Conservation (phyloP, 2,113 vertebrate genomes). For the Oceanites oceanicus region DNA sequence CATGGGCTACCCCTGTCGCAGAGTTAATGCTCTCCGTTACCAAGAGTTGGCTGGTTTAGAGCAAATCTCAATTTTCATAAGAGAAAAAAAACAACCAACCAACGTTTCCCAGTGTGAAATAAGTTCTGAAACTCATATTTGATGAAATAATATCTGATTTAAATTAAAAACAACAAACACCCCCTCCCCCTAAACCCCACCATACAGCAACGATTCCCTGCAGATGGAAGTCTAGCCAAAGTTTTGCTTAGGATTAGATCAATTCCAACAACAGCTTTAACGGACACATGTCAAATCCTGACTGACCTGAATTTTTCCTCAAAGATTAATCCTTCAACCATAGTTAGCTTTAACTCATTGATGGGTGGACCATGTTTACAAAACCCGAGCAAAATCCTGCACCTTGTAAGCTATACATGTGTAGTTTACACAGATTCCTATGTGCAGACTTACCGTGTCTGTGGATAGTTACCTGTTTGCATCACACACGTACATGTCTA, state of each 20-base stretch:
- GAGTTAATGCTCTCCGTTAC: rapidly evolving
- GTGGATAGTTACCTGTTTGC: rapidly evolving
- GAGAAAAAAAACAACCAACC: not conserved
- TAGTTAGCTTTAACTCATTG: not conserved
- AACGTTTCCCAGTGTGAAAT: rapidly evolving
- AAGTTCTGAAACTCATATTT: not conserved
- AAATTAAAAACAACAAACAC: rapidly evolving
- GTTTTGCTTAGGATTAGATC: constrained; percentile 1
- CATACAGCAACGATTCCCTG: rapidly evolving
- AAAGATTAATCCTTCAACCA: not conserved
- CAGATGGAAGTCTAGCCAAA: not conserved
- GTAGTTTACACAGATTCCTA: rapidly evolving
- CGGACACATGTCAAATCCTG: constrained; percentile 14
- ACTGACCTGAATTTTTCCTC: constrained; percentile 31
- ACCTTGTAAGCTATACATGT: rapidly evolving
- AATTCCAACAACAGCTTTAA: constrained; percentile 3
- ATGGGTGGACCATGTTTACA: rapidly evolving
- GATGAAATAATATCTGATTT: not conserved
- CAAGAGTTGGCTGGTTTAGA: rapidly evolving
- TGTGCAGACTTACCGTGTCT: rapidly evolving
- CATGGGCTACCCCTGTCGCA: rapidly evolving
- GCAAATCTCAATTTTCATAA: not conserved
- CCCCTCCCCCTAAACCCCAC: not conserved
- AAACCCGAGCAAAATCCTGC: not conserved
- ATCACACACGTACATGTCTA: rapidly evolving